Evolutionary conservation across 2,797 vertebrate species (phyloP).

Genomic region (Bryconaethiops microstoma): DNA sequence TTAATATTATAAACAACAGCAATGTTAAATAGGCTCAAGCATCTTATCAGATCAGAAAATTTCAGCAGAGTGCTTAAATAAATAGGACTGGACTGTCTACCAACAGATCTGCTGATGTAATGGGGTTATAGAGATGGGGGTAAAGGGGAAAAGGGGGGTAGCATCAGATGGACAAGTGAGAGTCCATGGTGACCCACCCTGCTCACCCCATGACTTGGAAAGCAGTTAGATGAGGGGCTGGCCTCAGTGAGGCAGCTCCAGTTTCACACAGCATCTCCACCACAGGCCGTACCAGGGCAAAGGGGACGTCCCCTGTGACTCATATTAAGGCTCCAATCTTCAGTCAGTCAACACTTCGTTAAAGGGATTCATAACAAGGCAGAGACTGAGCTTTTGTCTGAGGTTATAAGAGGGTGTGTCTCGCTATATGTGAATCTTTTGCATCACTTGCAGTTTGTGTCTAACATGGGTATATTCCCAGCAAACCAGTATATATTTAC

Average conservation of each 20-base stretch:
- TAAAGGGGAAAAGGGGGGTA: constrained; percentile 46
- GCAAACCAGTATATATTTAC: too few relatives aligned
- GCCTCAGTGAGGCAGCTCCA: constrained; percentile 58
- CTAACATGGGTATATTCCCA: too few relatives aligned
- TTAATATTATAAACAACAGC: background rate
- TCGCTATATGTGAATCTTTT: background rate
- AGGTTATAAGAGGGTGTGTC: background rate
- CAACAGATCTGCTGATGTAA: constrained; percentile 43
- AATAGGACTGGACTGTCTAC: constrained; percentile 24
- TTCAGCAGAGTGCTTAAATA: constrained; percentile 25
- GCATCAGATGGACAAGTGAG: constrained; percentile 46
- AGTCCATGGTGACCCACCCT: constrained; percentile 41
- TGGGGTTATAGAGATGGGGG: constrained; percentile 22
- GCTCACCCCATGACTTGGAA: constrained; percentile 61
- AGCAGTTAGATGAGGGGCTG: constrained; percentile 56
- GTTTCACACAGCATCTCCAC: constrained; percentile 69
- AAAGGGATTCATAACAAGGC: constrained; percentile 76
- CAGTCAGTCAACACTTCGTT: constrained; percentile 80
- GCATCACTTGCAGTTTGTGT: background rate
- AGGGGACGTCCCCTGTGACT: constrained; percentile 74
- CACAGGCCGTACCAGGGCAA: constrained; percentile 71
- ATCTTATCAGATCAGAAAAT: constrained; percentile 35
- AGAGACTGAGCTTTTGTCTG: constrained; percentile 64
- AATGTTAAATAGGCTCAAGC: background rate
- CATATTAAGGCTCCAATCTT: constrained; percentile 76